phyloP scores from a whole-genome alignment of 2,888 invertebrate genomes.

The Nemurella pictetii region DNA sequence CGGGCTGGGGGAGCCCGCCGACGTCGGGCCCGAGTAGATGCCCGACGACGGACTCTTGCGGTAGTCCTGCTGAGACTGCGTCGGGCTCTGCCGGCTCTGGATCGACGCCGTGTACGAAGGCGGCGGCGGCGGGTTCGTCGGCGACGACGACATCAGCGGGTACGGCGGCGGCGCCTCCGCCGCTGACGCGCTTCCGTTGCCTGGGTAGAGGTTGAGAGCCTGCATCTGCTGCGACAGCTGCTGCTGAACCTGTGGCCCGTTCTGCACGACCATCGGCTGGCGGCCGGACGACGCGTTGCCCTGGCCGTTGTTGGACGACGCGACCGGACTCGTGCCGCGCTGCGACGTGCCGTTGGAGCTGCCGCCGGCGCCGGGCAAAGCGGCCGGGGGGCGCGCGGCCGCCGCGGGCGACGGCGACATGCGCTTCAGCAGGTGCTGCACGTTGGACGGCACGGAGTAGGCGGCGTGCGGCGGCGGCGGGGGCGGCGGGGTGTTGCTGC shows the following conservation, averaged over 20 bases:
- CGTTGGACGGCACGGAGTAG: constrained; percentile 56
- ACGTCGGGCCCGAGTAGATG: constrained; percentile 81
- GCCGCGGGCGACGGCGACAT: constrained; percentile 76
- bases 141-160: constrained; percentile 58
- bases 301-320: constrained; percentile 48
- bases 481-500: constrained; percentile 65
- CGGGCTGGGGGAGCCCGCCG: constrained; percentile 82
- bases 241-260: constrained; percentile 75
- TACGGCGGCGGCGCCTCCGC: constrained; percentile 72
- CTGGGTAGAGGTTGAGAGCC: constrained; percentile 76
- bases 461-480: constrained; percentile 62
- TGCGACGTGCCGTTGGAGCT: constrained; percentile 52
- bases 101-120: constrained; percentile 85
- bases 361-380: constrained; percentile 55
- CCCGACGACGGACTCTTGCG: constrained; percentile 86
- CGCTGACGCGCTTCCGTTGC: constrained; percentile 52
- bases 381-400: constrained; percentile 44
- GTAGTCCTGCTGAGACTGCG: constrained; percentile 75
- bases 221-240: constrained; percentile 88
- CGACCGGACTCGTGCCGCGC: constrained; percentile 75
- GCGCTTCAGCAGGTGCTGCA: constrained; percentile 73
- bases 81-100: constrained; percentile 85
- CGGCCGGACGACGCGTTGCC: constrained; percentile 56
- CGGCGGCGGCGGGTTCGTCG: constrained; percentile 71
- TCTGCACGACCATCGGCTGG: constrained; percentile 80